These are phyloP conservation scores for Podabrus alpinus DNA, from an alignment of 2,888 invertebrate species.

Conservation along the genomic window DNA sequence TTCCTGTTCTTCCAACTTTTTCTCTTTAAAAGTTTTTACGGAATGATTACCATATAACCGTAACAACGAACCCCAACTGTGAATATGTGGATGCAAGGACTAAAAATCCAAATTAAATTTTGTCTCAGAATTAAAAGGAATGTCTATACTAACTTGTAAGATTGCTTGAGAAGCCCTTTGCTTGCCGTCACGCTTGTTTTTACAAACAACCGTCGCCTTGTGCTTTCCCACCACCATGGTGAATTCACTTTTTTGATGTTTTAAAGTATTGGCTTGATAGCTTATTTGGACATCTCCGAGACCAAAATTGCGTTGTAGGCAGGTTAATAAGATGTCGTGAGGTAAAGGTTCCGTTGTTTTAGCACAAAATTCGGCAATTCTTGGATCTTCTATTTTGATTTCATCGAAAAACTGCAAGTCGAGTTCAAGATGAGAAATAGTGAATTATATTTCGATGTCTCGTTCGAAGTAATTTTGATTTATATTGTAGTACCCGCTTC, in stretches of 20 bases:
- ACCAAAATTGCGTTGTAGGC: constrained; percentile 90
- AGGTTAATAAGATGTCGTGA: constrained; percentile 89
- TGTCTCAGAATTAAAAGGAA: no score
- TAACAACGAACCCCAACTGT: constrained; percentile 91
- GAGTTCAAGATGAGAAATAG: not conserved
- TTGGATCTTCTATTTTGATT: constrained; percentile 90
- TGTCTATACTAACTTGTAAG: constrained; percentile 69
- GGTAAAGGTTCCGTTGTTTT: constrained; percentile 95
- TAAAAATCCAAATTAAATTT: not conserved
- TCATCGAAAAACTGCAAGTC: constrained; percentile 82
- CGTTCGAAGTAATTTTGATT: no score
- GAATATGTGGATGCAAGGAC: constrained; percentile 87
- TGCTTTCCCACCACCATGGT: constrained; percentile 95
- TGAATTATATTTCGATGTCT: no score
- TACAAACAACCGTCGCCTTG: constrained; percentile 86
- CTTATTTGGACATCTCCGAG: constrained; percentile 86
- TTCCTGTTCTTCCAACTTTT: constrained; percentile 89
- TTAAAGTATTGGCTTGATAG: constrained; percentile 78
- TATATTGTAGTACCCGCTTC: no score
- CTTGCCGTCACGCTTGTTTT: constrained; percentile 95
- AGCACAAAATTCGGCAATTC: constrained; percentile 93
- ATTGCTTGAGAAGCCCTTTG: constrained; percentile 95
- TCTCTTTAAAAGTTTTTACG: constrained; percentile 88
- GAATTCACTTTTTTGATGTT: constrained; percentile 91
- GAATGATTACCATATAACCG: constrained; percentile 91